Evolutionary conservation across 1,140 invertebrate species (phyloP).

Genomic region (Atta colombica): DNA sequence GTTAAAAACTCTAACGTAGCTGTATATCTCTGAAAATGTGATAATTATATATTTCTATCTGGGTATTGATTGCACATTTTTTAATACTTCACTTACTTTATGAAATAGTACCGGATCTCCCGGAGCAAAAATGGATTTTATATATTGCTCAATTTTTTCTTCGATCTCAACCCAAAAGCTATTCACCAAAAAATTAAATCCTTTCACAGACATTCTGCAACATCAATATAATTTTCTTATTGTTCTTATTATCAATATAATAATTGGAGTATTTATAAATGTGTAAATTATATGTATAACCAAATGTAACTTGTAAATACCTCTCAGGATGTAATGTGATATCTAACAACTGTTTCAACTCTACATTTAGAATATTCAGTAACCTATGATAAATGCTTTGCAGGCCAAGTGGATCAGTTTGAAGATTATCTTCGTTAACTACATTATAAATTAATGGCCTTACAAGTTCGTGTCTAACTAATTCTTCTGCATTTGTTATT

Average conservation of each 20-base stretch:
- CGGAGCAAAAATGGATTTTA: slow-evolving; percentile 95
- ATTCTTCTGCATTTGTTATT: slow-evolving; percentile 90
- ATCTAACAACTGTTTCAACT: slow-evolving; percentile 88
- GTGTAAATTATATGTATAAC: background rate
- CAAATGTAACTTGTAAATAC: slow-evolving; percentile 77
- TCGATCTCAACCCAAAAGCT: slow-evolving; percentile 96
- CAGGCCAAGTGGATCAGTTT: slow-evolving; percentile 91
- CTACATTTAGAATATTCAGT: slow-evolving; percentile 90
- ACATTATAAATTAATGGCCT: slow-evolving; percentile 91
- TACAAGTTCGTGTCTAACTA: slow-evolving; percentile 91
- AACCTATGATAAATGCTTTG: slow-evolving; percentile 92
- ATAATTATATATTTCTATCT: slow-evolving; percentile 18
- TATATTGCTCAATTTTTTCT: slow-evolving; percentile 91
- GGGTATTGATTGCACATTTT: background rate
- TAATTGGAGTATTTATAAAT: background rate
- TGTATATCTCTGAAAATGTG: slow-evolving; percentile 89
- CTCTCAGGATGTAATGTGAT: slow-evolving; percentile 89
- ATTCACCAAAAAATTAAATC: slow-evolving; percentile 95
- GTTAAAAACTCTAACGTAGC: slow-evolving; percentile 93
- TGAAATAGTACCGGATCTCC: slow-evolving; percentile 96
- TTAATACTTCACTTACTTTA: slow-evolving; percentile 84
- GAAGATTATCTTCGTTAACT: slow-evolving; percentile 91
- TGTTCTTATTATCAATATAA: slow-evolving; percentile 33
- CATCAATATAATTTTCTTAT: slow-evolving; percentile 14
- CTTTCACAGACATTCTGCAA: slow-evolving; percentile 87